Percentiles rank a stretch among this genome's conserved stretches.
Conservation (phyloP, 1,140 invertebrate species). For the Carcinoscorpius rotundicauda region DNA sequence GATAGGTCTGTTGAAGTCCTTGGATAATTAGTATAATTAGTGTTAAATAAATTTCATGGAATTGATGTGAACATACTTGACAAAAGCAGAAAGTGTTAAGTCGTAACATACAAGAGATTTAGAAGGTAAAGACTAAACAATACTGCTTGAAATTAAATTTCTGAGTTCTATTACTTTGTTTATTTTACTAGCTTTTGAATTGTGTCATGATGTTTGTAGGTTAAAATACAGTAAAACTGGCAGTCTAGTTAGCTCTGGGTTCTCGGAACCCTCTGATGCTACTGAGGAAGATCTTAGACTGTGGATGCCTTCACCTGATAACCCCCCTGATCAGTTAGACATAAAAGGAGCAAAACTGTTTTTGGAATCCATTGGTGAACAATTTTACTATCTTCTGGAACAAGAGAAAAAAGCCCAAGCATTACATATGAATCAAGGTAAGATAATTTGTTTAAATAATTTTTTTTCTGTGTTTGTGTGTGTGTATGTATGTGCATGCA, state of each 20-base stretch:
- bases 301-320: constrained; percentile 49
- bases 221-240: constrained; percentile 79
- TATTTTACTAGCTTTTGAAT: too few species aligned
- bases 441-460: background rate
- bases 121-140: too few species aligned
- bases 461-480: too few species aligned
- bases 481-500: too few species aligned
- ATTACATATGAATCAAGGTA: constrained; percentile 52
- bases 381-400: constrained; percentile 86
- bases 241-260: constrained; percentile 77
- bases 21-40: too few species aligned
- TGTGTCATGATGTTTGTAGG: background rate
- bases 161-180: background rate
- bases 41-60: too few species aligned
- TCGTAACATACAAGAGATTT: too few species aligned
- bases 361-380: constrained; percentile 79
- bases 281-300: constrained; percentile 75
- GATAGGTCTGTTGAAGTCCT: too few species aligned
- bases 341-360: constrained; percentile 79
- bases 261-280: constrained; percentile 80
- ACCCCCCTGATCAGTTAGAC: constrained; percentile 58
- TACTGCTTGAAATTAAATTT: too few species aligned
- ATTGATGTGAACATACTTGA: too few species aligned
- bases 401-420: constrained; percentile 74
- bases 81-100: too few species aligned